Evolutionary conservation across 1,140 invertebrate genomes (phyloP).

Genomic region (Euura lappo): DNA sequence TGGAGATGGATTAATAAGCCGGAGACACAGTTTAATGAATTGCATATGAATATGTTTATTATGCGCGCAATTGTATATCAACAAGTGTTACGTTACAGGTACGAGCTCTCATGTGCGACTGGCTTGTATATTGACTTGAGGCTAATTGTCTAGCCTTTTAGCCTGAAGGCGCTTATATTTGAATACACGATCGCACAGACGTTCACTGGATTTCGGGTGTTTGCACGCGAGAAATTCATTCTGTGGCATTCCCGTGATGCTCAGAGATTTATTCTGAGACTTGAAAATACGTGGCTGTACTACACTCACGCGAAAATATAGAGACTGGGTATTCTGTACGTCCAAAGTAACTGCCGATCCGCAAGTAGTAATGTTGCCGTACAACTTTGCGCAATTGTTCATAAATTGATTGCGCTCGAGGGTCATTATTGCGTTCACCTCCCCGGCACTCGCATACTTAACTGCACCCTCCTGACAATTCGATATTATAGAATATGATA

Average conservation of each 20-base stretch:
- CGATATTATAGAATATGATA: constrained; percentile 83
- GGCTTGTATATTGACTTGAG: not conserved
- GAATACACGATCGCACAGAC: too few relatives aligned
- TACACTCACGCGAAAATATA: constrained; percentile 80
- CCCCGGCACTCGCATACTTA: constrained; percentile 87
- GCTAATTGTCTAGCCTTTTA: too few relatives aligned
- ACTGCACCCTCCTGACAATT: constrained; percentile 90
- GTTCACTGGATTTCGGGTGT: too few relatives aligned
- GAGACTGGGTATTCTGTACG: constrained; percentile 91
- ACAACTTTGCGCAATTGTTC: constrained; percentile 88
- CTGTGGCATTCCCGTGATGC: too few relatives aligned
- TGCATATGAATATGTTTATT: not conserved
- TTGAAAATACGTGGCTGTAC: not conserved
- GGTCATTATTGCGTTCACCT: constrained; percentile 92
- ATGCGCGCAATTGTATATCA: not conserved
- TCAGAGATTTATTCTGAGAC: not conserved
- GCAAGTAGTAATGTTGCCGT: constrained; percentile 95
- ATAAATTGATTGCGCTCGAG: constrained; percentile 87
- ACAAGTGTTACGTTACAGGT: not conserved
- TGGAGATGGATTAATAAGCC: too few relatives aligned
- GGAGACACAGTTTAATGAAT: not conserved
- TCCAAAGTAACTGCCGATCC: constrained; percentile 83
- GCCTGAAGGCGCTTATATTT: too few relatives aligned
- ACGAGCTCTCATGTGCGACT: not conserved
- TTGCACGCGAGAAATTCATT: too few relatives aligned